Conservation (phyloP, 2,888 invertebrate genomes). For the Ochropleura plecta region DNA sequence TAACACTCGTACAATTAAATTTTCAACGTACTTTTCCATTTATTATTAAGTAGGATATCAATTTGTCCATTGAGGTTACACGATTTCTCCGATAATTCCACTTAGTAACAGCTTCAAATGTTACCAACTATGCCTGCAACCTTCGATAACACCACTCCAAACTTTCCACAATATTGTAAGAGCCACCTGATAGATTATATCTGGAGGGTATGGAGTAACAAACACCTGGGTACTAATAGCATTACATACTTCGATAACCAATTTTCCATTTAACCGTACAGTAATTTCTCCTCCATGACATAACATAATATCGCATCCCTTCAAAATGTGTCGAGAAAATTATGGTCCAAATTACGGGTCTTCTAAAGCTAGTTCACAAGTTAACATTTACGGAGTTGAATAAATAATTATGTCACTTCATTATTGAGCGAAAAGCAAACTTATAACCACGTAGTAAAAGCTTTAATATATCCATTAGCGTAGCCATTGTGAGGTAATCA, state of each 20-base stretch:
- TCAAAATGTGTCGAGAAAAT: constrained; percentile 12
- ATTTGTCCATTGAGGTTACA: constrained; percentile 6
- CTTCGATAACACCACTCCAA: constrained; percentile 8
- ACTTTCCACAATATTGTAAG: constrained; percentile 4
- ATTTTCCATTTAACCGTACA: constrained; percentile 8
- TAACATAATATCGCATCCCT: constrained; percentile 1
- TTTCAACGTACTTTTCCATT: constrained; percentile 21
- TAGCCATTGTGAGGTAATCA: constrained; percentile 18
- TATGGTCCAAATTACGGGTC: background rate
- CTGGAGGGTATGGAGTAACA: background rate
- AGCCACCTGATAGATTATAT: constrained; percentile 24
- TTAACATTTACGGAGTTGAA: constrained; percentile 9
- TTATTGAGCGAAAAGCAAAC: constrained; percentile 11
- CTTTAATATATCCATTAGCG: constrained; percentile 47
- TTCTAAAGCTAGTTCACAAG: background rate
- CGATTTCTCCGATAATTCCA: constrained; percentile 19
- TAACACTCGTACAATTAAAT: constrained; percentile 12
- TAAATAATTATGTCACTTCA: constrained; percentile 26
- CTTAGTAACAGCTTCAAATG: constrained; percentile 25
- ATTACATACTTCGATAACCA: constrained; percentile 16
- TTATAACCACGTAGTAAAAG: constrained; percentile 15
- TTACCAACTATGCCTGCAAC: background rate
- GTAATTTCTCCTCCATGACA: background rate
- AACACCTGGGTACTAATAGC: constrained; percentile 30
- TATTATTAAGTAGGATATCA: background rate